Conservation (phyloP, 1,140 invertebrate genomes). For the Drosophila serrata region DNA sequence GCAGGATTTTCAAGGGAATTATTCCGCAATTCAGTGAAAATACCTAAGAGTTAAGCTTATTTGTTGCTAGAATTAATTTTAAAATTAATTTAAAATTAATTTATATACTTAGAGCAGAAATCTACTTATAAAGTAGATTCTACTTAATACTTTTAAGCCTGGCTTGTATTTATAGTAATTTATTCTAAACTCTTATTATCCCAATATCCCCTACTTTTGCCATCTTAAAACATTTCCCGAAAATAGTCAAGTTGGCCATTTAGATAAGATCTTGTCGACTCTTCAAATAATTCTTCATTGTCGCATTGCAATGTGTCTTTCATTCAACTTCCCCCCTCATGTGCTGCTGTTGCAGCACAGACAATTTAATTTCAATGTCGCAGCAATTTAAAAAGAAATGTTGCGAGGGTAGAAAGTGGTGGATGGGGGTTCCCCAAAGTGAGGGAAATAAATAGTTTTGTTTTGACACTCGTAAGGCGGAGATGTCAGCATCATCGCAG, state of each 20-base stretch:
- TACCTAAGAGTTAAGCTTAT: conserved; percentile 1
- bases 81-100: too few relatives aligned
- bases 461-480: conserved; percentile 62
- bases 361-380: conserved; percentile 70
- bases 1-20: background rate
- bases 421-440: conserved; percentile 1
- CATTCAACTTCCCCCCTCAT: conserved; percentile 22
- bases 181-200: background rate
- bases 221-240: background rate
- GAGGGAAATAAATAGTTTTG: conserved; percentile 63
- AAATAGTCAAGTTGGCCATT: conserved; percentile 34
- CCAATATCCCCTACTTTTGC: background rate
- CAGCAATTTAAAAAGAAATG: conserved; percentile 51
- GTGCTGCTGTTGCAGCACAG: conserved; percentile 27
- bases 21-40: background rate
- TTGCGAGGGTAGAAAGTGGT: conserved; percentile 28
- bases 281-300: conserved; percentile 33
- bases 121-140: background rate
- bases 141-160: too few relatives aligned
- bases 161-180: background rate
- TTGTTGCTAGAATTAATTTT: background rate
- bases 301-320: conserved; percentile 12
- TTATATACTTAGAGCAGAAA: background rate
- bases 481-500: conserved; percentile 38
- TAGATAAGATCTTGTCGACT: conserved; percentile 35